Evolutionary conservation across 1,140 invertebrate genomes (phyloP).

Genomic region (Caenorhabditis briggsae): DNA sequence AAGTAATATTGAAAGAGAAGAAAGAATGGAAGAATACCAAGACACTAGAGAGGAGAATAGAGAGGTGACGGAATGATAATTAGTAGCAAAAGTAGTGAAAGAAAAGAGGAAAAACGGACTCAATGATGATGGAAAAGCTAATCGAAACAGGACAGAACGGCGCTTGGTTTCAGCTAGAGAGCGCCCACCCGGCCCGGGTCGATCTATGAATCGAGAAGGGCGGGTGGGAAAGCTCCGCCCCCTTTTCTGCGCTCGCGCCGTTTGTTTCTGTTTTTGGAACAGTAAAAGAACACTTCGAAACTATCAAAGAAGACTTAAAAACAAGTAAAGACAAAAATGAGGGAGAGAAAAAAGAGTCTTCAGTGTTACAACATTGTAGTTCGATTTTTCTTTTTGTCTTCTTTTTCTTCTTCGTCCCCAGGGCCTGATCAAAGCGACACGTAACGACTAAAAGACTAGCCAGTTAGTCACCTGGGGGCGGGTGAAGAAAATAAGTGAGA

Average conservation of each 20-base stretch:
- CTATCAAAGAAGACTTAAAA: neutral
- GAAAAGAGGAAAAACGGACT: too few relatives aligned
- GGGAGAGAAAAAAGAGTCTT: neutral
- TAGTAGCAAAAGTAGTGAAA: conserved; percentile 48
- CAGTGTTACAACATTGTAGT: conserved; percentile 11
- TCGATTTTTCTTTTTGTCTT: neutral
- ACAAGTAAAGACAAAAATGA: neutral
- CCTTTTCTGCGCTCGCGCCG: conserved; percentile 8
- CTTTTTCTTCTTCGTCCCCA: conserved; percentile 18
- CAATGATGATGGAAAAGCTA: conserved; percentile 21
- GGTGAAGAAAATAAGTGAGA: neutral
- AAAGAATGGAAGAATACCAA: neutral
- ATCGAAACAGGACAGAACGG: neutral
- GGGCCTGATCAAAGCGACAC: conserved; percentile 44
- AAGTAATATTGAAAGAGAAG: conserved; percentile 32
- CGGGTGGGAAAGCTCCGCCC: conserved; percentile 48
- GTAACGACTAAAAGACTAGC: conserved; percentile 50
- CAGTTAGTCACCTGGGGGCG: conserved; percentile 54
- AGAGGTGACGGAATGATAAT: conserved; percentile 52
- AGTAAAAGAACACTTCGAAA: neutral
- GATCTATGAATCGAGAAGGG: conserved; percentile 40
- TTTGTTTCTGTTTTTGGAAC: conserved; percentile 38
- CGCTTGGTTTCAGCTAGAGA: conserved; percentile 35
- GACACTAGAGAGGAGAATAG: neutral
- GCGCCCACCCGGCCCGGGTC: conserved; percentile 40